A percentile compares a stretch with the other conserved stretches of the same genome.
Conservation (phyloP, 1,140 invertebrate species). For the Triops cancriformis region DNA sequence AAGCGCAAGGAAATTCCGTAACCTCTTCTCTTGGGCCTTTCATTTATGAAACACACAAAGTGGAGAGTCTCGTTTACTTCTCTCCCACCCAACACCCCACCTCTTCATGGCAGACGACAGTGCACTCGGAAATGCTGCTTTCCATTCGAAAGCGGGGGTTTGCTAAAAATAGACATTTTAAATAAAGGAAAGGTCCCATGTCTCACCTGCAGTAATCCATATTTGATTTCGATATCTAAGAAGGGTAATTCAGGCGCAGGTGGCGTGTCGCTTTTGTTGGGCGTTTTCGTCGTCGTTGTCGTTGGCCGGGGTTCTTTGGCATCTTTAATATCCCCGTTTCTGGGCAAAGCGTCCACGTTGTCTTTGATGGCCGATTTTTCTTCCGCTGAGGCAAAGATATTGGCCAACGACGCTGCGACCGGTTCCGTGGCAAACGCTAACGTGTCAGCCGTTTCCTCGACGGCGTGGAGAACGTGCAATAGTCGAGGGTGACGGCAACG, state of each 20-base stretch:
- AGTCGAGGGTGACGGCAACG: constrained; percentile 79
- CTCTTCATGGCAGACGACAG: no score
- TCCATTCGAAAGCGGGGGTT: neutral
- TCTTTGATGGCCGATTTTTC: constrained; percentile 39
- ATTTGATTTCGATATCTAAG: constrained; percentile 84
- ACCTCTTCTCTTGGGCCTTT: no score
- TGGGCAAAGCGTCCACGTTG: constrained; percentile 11
- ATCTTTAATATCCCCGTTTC: constrained; percentile 17
- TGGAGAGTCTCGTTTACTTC: no score
- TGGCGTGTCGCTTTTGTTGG: constrained; percentile 34
- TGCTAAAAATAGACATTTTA: neutral
- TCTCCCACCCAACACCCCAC: no score
- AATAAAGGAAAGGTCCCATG: neutral
- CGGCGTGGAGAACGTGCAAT: constrained; percentile 59
- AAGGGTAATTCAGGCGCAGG: constrained; percentile 61
- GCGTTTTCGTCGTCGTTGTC: constrained; percentile 29
- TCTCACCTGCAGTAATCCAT: constrained; percentile 79
- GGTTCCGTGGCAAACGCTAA: constrained; percentile 87
- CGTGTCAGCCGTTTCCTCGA: constrained; percentile 74
- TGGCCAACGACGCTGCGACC: constrained; percentile 75
- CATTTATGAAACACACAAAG: no score
- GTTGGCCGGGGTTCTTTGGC: constrained; percentile 21
- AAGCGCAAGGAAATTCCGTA: no score
- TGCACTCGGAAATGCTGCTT: neutral
- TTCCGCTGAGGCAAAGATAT: constrained; percentile 67